Base-by-base conservation (phyloP, 2,797 vertebrate species). In the Eurystomus glaucurus region DNA sequence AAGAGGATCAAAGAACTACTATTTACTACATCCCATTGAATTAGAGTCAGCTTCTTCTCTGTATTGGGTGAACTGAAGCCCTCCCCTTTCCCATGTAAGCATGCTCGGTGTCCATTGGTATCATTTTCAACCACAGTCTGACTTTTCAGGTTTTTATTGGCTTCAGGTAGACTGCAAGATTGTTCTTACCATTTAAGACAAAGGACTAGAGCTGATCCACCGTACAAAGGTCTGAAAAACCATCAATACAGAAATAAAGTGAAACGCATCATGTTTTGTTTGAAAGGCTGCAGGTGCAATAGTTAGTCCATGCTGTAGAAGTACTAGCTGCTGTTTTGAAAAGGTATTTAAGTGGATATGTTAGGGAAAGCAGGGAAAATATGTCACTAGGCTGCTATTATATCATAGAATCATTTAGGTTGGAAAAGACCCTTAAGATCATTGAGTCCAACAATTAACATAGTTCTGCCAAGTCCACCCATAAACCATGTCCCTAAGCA, bases 221-320 rank as follows among this genome's bases (percentile, higher is more conserved):
- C 18, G 23, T 9, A 29, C 31, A 74, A 69, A 37, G 20, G 2
- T 18, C 37, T 78, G 57, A 26, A 64, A 76, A 83, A 37, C n/a
- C 8, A 31, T 25, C 51, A 54, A 6, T 43, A 33, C 8, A 86
- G 33, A 88, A 61, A 69, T 41, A 48, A 0, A 3, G 35, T 25
- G 6, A 80, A 74, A 75, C 57, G 2, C 4, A 37, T 6, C 1
- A 0, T 14, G 7, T 25, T 57, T 70, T 54, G 0, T 43, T 69
- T 58, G 12, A 64, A 74, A 66, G 37, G 14, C 15, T 68, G 15
- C 1, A 3, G n/a, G 6, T 11, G 11, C 37, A 91, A n/a, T 28
- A 29, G 26, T 3, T 70, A 37, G 26, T 43, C 33, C 20, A 54
- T 0, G 0, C 4, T 58, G 4, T 33, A 1, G n/a, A 52, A 48